Conservation (phyloP, 2,888 invertebrate species). For the Seladonia tumulorum region DNA sequence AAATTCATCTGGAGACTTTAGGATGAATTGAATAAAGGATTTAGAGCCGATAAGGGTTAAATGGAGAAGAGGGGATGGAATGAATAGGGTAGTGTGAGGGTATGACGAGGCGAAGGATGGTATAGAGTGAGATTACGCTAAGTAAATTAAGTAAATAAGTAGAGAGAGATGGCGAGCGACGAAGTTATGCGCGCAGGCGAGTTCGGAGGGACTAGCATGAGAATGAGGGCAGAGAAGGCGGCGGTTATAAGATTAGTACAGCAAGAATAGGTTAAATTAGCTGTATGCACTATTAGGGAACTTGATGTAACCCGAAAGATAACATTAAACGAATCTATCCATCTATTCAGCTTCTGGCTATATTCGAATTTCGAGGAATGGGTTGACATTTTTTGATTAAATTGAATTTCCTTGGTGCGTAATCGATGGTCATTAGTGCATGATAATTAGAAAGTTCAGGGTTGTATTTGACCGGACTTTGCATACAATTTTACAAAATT, state of each 20-base stretch:
- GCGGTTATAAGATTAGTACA: neutral
- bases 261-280: conserved; percentile 12
- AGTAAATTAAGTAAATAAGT: conserved; percentile 14
- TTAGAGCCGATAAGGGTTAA: neutral
- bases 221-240: neutral
- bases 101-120: neutral
- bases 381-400: neutral
- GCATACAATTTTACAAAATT: neutral
- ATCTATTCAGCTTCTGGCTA: neutral
- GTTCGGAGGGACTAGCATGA: conserved; percentile 2
- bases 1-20: neutral
- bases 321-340: neutral
- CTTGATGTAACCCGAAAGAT: neutral
- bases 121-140: neutral
- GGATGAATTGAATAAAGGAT: neutral
- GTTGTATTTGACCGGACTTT: neutral
- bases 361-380: neutral
- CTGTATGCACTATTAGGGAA: neutral
- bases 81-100: neutral
- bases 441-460: neutral
- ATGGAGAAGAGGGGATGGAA: neutral
- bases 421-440: neutral
- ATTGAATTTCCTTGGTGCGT: neutral
- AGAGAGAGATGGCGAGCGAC: neutral
- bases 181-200: conserved; percentile 3